Evolutionary conservation across 2,888 invertebrate species (phyloP).

Genomic region (Xestia xanthographa): DNA sequence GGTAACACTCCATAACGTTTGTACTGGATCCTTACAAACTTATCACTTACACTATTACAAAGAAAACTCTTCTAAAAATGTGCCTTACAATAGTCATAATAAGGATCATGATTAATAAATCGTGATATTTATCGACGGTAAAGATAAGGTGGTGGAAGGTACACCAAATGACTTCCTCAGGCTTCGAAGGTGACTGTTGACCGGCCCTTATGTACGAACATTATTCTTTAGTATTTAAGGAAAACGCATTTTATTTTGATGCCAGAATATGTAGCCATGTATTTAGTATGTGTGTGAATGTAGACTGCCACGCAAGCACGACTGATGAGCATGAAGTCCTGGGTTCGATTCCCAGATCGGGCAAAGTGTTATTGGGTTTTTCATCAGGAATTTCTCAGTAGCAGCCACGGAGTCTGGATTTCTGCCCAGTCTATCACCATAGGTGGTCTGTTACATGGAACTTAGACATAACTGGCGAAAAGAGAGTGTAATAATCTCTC

Average conservation of each 20-base stretch:
- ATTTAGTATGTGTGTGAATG: too few relatives aligned
- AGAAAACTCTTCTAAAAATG: neutral
- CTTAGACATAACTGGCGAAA: too few relatives aligned
- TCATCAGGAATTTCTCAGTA: too few relatives aligned
- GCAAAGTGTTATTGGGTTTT: too few relatives aligned
- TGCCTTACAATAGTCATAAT: neutral
- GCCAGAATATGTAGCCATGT: neutral
- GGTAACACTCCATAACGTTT: slow-evolving; percentile 77
- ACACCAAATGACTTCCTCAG: slow-evolving; percentile 70
- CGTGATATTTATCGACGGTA: neutral
- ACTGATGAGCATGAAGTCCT: too few relatives aligned
- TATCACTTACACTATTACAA: slow-evolving; percentile 16
- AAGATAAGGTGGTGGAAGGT: slow-evolving; percentile 33
- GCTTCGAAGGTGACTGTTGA: slow-evolving; percentile 69
- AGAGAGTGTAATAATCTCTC: too few relatives aligned
- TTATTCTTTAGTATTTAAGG: slow-evolving; percentile 65
- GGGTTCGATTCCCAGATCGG: too few relatives aligned
- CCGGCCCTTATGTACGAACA: slow-evolving; percentile 66
- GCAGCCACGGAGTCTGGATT: too few relatives aligned
- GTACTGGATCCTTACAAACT: slow-evolving; percentile 62
- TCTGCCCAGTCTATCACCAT: too few relatives aligned
- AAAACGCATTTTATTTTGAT: slow-evolving; percentile 51
- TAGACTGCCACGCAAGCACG: too few relatives aligned
- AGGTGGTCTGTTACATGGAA: too few relatives aligned
- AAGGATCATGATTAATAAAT: slow-evolving; percentile 16